Base-by-base conservation (phyloP, 2,797 vertebrate species). In the Aldrovandia affinis region DNA sequence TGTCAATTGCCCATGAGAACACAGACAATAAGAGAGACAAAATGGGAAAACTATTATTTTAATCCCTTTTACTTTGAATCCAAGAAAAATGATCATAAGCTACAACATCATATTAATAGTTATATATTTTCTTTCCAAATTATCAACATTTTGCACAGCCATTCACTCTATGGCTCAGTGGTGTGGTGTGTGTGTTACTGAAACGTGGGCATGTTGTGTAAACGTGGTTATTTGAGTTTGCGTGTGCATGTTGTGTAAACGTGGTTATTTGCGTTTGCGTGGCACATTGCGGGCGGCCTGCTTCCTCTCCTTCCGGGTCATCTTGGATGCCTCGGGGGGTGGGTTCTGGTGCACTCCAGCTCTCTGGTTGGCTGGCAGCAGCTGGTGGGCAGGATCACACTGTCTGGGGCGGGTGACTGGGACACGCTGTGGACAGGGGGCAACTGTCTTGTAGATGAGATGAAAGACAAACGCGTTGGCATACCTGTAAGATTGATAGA, bases 401-500 rank as follows among this genome's bases (percentile, higher is more conserved):
- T 83, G 86, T 86, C 86, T 86, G 81, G 87, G 83, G 86, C 87
- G 84, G 12, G 91, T 89, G 36, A 86, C 78, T 0, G 63, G 84
- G 18, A 30, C 80, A 2, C 78, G 86, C 14, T 87, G 83, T 0
- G 84, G 65, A 1, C 84, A 87, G 0, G 89, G 84, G 0, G 36
- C 85, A 2, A 85, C 52, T 1, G 89, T 86, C 83, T 93, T 94
- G 90, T 93, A 93, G 25, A 93, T 61, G 85, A 94, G 88, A 33
- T 92, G 90, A 86, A 95, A 95, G 88, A 94, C 82, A 81, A 95
- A 95, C 18, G 93, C 92, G 22, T 95, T 93, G 86, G 85, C 91
- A 73, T 93, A 94, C 91, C 92, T 92, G 88, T 0, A 50, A 83
- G 59, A 54, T 14, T 20, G 0, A 39, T 22, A 6, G n/a, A 68